Conservation (phyloP, 92 coral and sea anemone species). For the Palythoa grandiflora region DNA sequence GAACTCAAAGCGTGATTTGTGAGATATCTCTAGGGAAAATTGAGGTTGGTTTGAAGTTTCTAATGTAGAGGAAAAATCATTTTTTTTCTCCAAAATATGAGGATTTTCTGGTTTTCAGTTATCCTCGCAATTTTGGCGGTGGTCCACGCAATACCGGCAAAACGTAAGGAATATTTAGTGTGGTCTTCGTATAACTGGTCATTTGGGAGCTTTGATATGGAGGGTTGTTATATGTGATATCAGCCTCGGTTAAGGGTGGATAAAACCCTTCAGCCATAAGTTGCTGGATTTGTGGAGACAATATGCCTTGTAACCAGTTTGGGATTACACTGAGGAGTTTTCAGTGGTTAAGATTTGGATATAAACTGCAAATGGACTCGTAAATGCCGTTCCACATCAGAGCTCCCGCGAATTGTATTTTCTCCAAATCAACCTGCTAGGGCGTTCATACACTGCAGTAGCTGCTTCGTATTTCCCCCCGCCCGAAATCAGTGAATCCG, state of each 20-base stretch:
- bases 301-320: not conserved
- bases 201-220: constrained; percentile 31
- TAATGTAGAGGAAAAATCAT: constrained; percentile 74
- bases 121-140: constrained; percentile 83
- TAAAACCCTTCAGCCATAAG: not conserved
- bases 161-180: constrained; percentile 66
- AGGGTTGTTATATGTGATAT: not conserved
- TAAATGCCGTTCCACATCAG: constrained; percentile 32
- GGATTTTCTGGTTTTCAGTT: constrained; percentile 64
- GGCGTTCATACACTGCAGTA: constrained; percentile 14
- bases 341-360: not conserved
- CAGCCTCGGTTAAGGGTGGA: not conserved
- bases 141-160: constrained; percentile 70
- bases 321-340: not conserved
- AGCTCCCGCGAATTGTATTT: constrained; percentile 25
- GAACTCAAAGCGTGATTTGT: constrained; percentile 72
- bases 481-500: constrained; percentile 2
- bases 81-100: constrained; percentile 76
- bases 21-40: constrained; percentile 71
- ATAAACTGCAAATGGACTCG: not conserved
- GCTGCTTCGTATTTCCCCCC: constrained; percentile 17
- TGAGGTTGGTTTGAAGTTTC: constrained; percentile 71
- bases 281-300: not conserved
- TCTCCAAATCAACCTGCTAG: constrained; percentile 2
- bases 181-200: not conserved